phyloP scores from a whole-genome alignment of 1,140 invertebrate genomes.

The Hypsibius dujardini region DNA sequence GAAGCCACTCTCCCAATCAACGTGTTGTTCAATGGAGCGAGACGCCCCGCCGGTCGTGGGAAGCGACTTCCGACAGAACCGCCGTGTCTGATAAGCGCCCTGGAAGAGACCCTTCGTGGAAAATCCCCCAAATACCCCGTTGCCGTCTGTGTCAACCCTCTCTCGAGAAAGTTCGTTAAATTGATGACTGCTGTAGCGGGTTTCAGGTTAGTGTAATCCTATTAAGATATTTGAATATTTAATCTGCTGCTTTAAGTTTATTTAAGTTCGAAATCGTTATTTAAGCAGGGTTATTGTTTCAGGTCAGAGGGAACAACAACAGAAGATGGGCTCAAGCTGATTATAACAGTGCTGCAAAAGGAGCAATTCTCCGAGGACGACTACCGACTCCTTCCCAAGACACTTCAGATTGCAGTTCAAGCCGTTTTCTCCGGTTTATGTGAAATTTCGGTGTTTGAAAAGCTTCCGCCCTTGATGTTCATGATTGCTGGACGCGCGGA shows the following conservation, averaged over 20 bases:
- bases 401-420: not conserved
- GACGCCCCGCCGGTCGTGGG: not conserved
- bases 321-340: no score
- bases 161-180: not conserved
- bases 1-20: not conserved
- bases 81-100: not conserved
- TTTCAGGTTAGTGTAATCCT: no score
- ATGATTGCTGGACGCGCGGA: not conserved
- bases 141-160: not conserved
- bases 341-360: no score
- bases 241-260: no score
- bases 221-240: no score
- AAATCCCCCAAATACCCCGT: not conserved
- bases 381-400: not conserved
- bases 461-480: not conserved
- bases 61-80: slow-evolving; percentile 8
- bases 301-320: no score
- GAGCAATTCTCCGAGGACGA: not conserved
- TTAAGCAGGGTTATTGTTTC: no score
- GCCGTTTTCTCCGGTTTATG: not conserved
- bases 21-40: not conserved
- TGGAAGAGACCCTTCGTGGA: not conserved
- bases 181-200: not conserved
- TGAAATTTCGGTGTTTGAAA: not conserved
- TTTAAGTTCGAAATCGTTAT: no score